Conservation (phyloP, 2,113 vertebrate species). For the Orthonyx spaldingii region DNA sequence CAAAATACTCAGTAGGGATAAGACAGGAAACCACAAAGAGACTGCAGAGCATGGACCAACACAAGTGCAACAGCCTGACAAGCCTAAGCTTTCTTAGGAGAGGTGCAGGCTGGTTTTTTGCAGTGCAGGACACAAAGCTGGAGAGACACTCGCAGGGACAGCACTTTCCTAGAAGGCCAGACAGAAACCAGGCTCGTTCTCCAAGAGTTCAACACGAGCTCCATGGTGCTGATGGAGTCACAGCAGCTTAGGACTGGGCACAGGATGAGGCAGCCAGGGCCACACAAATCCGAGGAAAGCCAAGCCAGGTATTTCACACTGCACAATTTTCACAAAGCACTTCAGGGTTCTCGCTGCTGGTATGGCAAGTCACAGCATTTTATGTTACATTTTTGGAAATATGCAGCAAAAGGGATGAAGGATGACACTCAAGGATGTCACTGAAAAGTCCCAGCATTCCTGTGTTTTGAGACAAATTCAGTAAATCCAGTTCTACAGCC, state of each 20-base stretch:
- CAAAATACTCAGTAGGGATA: neutral
- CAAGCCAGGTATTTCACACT: neutral
- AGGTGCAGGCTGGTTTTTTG: neutral
- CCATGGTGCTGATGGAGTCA: no score
- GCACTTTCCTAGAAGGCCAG: neutral
- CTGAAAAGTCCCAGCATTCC: neutral
- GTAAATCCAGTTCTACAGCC: neutral
- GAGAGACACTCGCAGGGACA: accelerated
- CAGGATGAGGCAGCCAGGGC: neutral
- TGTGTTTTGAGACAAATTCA: neutral
- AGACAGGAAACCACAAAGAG: neutral
- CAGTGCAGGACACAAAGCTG: neutral
- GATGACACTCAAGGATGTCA: neutral
- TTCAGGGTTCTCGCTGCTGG: neutral
- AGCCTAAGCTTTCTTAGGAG: neutral
- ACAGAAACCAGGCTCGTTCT: neutral
- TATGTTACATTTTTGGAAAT: neutral
- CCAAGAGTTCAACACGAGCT: neutral
- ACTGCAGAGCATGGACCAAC: neutral
- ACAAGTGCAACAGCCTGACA: neutral
- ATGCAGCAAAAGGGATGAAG: neutral
- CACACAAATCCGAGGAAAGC: neutral
- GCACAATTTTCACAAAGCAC: neutral
- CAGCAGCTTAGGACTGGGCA: neutral
- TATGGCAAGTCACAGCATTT: neutral